phyloP scores from a whole-genome alignment of 2,113 vertebrate genomes.

The Periophthalmus modestus region DNA sequence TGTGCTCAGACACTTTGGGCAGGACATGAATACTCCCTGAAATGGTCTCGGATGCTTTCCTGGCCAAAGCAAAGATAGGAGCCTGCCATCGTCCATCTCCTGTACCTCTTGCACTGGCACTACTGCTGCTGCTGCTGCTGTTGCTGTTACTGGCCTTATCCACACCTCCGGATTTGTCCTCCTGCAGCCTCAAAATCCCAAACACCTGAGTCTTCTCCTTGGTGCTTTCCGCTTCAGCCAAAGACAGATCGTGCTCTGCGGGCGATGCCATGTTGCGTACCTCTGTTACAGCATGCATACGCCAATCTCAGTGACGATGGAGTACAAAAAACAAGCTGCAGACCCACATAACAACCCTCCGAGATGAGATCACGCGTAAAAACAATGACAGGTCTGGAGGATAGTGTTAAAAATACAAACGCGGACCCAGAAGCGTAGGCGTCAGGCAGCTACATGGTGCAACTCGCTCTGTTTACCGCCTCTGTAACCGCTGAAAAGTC shows the following conservation, averaged over 20 bases:
- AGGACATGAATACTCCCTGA: constrained; percentile 81
- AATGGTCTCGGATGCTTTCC: constrained; percentile 82
- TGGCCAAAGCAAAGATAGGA: constrained; percentile 81
- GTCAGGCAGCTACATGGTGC: constrained; percentile 45
- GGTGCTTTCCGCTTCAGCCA: constrained; percentile 74
- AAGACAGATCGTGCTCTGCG: constrained; percentile 77
- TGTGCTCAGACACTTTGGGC: constrained; percentile 78
- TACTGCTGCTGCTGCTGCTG: constrained; percentile 29
- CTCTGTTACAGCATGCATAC: constrained; percentile 16
- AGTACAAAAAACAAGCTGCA: constrained; percentile 36
- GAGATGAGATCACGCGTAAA: constrained; percentile 25
- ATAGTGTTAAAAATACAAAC: constrained; percentile 6
- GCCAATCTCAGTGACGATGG: constrained; percentile 16
- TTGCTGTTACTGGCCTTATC: constrained; percentile 61
- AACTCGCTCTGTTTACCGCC: not conserved
- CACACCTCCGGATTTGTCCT: constrained; percentile 66
- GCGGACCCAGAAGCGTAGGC: constrained; percentile 6
- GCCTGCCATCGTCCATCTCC: constrained; percentile 82
- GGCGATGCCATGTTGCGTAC: constrained; percentile 75
- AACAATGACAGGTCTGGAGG: constrained; percentile 30
- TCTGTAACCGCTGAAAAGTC: not conserved
- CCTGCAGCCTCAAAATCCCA: constrained; percentile 79
- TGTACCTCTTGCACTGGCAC: constrained; percentile 48
- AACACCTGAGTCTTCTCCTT: constrained; percentile 78
- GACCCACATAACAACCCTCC: constrained; percentile 36